Evolutionary conservation across 2,888 invertebrate species (phyloP).

Genomic region (Rhagium mordax): DNA sequence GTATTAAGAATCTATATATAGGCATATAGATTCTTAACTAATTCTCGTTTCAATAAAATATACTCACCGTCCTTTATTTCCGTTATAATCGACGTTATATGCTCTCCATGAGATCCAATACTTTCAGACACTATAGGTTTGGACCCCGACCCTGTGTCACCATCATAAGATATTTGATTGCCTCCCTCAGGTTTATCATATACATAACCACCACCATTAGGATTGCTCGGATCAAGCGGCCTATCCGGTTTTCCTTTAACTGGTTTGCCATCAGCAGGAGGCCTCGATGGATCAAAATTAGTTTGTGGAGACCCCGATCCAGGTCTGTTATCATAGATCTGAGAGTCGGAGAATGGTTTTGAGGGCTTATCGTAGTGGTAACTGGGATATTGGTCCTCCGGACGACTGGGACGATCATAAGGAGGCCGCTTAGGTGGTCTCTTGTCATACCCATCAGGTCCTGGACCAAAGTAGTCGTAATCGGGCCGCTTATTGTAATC

Average conservation of each 20-base stretch:
- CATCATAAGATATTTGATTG: neutral
- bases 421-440: constrained; percentile 20
- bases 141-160: constrained; percentile 38
- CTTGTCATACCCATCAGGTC: neutral
- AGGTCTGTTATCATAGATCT: neutral
- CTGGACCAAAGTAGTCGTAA: constrained; percentile 44
- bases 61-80: constrained; percentile 63
- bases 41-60: no score
- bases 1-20: no score
- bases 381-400: neutral
- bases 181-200: constrained; percentile 18
- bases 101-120: constrained; percentile 63
- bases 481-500: constrained; percentile 48
- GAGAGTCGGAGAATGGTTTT: constrained; percentile 9
- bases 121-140: constrained; percentile 61
- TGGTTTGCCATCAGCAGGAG: constrained; percentile 14
- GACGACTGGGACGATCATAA: neutral
- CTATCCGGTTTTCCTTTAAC: constrained; percentile 11
- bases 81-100: constrained; percentile 67
- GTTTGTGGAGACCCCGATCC: no score
- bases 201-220: constrained; percentile 13
- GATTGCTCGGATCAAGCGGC: constrained; percentile 19
- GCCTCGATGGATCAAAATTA: neutral
- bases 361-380: constrained; percentile 33
- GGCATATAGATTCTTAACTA: no score